These are phyloP conservation scores for Campaea margaritaria DNA, from an alignment of 2,888 invertebrate genomes.

Conservation along the genomic window DNA sequence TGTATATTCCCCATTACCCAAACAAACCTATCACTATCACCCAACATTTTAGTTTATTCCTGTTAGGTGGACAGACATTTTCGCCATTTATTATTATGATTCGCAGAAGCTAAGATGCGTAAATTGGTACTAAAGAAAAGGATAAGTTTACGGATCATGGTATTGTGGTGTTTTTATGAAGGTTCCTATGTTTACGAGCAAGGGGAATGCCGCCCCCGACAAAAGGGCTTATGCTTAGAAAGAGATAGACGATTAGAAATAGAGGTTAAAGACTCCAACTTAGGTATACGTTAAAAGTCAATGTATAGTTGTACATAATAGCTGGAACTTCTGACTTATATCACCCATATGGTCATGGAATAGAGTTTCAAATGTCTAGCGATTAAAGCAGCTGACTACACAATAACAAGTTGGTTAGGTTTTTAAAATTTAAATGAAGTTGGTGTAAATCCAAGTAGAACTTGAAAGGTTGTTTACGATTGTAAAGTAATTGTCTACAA, in stretches of 20 bases:
- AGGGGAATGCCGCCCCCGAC: slow-evolving; percentile 47
- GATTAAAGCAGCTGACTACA: slow-evolving; percentile 9
- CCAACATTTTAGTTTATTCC: not conserved
- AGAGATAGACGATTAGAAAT: slow-evolving; percentile 51
- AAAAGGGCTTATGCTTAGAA: slow-evolving; percentile 45
- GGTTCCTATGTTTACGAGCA: slow-evolving; percentile 53
- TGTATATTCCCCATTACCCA: not conserved
- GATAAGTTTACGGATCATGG: slow-evolving; percentile 42
- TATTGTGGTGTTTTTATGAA: slow-evolving; percentile 51
- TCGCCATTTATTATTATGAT: not conserved
- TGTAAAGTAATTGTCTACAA: slow-evolving; percentile 17
- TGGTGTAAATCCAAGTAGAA: slow-evolving; percentile 12
- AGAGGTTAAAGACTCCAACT: slow-evolving; percentile 43
- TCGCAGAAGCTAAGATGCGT: slow-evolving; percentile 1
- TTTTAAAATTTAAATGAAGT: slow-evolving; percentile 42
- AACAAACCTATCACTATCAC: not conserved
- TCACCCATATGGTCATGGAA: slow-evolving; percentile 3
- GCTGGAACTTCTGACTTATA: not conserved
- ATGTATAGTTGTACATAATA: slow-evolving; percentile 12
- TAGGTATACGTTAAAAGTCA: slow-evolving; percentile 29
- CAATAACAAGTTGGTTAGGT: slow-evolving; percentile 36
- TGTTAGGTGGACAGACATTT: not conserved
- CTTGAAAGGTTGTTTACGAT: slow-evolving; percentile 15
- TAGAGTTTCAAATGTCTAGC: slow-evolving; percentile 4
- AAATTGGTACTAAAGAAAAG: slow-evolving; percentile 1